Conservation (phyloP, 2,888 invertebrate genomes). For the Allolobophora icterica region DNA sequence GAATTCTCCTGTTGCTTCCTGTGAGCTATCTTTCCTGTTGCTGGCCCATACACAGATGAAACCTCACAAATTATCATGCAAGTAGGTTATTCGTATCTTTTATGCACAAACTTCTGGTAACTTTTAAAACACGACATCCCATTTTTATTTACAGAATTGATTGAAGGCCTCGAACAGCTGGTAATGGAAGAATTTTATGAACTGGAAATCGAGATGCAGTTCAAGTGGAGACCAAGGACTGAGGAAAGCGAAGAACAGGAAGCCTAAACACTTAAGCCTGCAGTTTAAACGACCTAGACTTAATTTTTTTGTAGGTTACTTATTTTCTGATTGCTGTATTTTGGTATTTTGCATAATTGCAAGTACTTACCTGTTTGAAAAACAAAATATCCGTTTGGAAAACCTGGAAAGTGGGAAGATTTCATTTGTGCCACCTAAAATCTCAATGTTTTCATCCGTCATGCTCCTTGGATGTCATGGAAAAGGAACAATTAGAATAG, state of each 20-base stretch:
- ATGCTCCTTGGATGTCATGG: neutral
- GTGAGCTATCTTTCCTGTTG: too few relatives aligned
- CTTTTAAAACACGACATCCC: neutral
- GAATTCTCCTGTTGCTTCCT: too few relatives aligned
- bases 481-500: neutral
- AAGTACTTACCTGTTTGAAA: neutral
- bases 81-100: neutral
- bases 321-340: constrained; percentile 17
- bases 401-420: neutral
- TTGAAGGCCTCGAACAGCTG: constrained; percentile 52
- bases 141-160: constrained; percentile 49
- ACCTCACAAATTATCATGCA: neutral
- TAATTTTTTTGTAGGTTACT: neutral
- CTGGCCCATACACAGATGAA: too few relatives aligned
- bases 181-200: constrained; percentile 59
- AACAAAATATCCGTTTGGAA: neutral
- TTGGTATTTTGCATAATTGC: neutral
- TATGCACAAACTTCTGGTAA: neutral
- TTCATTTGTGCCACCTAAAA: neutral
- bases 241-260: neutral
- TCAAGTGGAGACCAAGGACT: constrained; percentile 51
- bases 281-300: constrained; percentile 12
- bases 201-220: constrained; percentile 57
- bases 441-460: neutral
- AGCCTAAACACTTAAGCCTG: neutral